A percentile compares a stretch with the other conserved stretches of the same genome.
Evolutionary conservation across 2,888 invertebrate species (phyloP).

Genomic region (Drosophila rellima): DNA sequence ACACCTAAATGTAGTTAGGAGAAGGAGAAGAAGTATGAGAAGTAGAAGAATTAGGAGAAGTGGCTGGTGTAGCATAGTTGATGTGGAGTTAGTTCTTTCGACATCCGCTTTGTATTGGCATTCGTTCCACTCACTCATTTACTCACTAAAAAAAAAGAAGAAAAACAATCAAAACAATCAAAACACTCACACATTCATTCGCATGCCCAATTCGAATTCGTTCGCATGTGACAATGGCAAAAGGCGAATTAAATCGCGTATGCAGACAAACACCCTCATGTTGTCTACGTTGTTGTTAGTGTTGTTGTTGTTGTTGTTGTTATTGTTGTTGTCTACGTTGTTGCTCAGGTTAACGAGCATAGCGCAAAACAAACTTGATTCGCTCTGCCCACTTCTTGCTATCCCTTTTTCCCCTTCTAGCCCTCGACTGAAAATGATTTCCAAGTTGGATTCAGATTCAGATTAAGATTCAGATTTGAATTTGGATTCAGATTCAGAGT

Average conservation of each 20-base stretch:
- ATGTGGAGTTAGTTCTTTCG: slow-evolving; percentile 33
- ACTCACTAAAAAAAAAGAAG: not conserved
- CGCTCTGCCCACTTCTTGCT: slow-evolving; percentile 59
- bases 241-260: slow-evolving; percentile 61
- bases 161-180: not conserved
- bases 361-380: slow-evolving; percentile 62
- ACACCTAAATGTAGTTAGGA: slow-evolving; percentile 50
- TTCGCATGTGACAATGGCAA: slow-evolving; percentile 61
- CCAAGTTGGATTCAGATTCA: slow-evolving; percentile 19
- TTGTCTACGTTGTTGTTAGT: slow-evolving; percentile 32
- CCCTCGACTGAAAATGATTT: slow-evolving; percentile 10
- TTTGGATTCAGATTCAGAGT: slow-evolving; percentile 27
- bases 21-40: not conserved
- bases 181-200: slow-evolving; percentile 6
- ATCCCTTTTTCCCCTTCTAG: not conserved
- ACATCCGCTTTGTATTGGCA: slow-evolving; percentile 54
- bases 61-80: slow-evolving; percentile 11
- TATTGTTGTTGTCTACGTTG: slow-evolving; percentile 9
- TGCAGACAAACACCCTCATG: slow-evolving; percentile 72
- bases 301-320: slow-evolving; percentile 13
- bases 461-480: slow-evolving; percentile 42
- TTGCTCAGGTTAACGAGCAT: slow-evolving; percentile 52
- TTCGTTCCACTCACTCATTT: slow-evolving; percentile 49
- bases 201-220: slow-evolving; percentile 28
- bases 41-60: not conserved